Evolutionary conservation across 2,888 invertebrate species (phyloP), one percentile per base, ranked within the genome.

Genomic region (Archips xylosteana): DNA sequence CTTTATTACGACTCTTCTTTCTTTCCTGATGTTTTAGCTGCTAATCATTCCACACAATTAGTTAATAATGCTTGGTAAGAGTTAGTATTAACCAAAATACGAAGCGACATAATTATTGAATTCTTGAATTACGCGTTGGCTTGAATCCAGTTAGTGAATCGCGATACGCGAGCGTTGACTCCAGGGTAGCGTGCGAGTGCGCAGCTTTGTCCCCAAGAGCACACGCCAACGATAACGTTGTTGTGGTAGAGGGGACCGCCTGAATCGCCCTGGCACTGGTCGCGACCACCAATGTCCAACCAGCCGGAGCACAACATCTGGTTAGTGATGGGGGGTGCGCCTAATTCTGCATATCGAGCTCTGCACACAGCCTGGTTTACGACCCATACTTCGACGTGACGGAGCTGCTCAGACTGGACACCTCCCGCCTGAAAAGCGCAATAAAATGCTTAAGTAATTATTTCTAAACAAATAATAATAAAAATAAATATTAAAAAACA

Each of bases 211-310:
- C 88, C 86, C 77, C 79, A 88, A 5, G 88, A 89, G 75, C 80
- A 80, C 54, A 88, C 79, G 61, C 88, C 88, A 8, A 88, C 84
- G 5, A 89, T 79, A 2, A 86, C 74, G 3, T 75, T 74, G 71
- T 87, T 86, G 81, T 91, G 89, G 77, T 86, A 80, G 8, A 90
- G 84, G 45, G 91, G 90, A 49, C 91, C 87, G 1, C 91, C 92
- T 39, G 86, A 85, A 78, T 90, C 91, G 2, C 88, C 88, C 70
- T 83, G 83, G 82, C 91, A 92, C 81, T 89, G 88, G 75, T 87
- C 91, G 36, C 90, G 88, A 42, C 91, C 90, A 5, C 90, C 89
- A 0, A 87, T 85, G 65, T 87, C 85, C 59, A 89, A 78, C 83
- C 83, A 85, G 2, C 89, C 90, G 10, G 88, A 81, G 79, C 90